Evolutionary conservation across 2,113 vertebrate species (phyloP), one percentile per base, ranked within the genome.

Genomic region (Cranoglanis bouderius): DNA sequence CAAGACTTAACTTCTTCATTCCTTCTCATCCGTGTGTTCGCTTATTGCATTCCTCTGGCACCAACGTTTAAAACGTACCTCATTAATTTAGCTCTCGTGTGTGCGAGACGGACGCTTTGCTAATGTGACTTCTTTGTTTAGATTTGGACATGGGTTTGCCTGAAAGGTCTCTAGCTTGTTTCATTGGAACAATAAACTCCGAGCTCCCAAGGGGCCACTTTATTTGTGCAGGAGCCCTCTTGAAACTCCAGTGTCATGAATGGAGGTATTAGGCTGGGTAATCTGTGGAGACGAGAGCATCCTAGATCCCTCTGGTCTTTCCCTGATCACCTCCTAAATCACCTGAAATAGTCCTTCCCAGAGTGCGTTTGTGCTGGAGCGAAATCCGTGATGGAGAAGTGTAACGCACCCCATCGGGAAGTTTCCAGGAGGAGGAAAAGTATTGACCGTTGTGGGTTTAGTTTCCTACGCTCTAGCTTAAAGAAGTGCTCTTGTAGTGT

Each of bases 151-250:
- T 51, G 83, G 46, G 51, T 89, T 85, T 90, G 61, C 88, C 90
- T 86, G 84, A 91, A 93, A 84, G 90, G 19, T 61, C 88, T 92
- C 85, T 21, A 92, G 91, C 92, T 94, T 94, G 92, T 93, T 94
- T 94, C 93, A 94, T 94, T 93, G 93, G 92, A 91, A 93, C 90
- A 92, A 95, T 95, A 94, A 94, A 93, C 92, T 85, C 89, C 80
- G 87, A 92, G 81, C 87, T 94, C 94, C 94, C 93, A 85, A 84
- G 92, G 91, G 93, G 93, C 85, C 92, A 93, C 93, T 95, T 92
- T 93, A 93, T 93, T 94, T 91, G 94, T 92, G 93, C 92, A 92
- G 90, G 92, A 91, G 90, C 90, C 92, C 92, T 91, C 90, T 88
- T 91, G 90, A 92, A 91, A 90, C 63, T 67, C 70, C 49, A 21